A percentile compares a stretch with the other conserved stretches of the same genome.
Evolutionary conservation across 2,888 invertebrate genomes (phyloP).

Genomic region (Cheilosia grossa): DNA sequence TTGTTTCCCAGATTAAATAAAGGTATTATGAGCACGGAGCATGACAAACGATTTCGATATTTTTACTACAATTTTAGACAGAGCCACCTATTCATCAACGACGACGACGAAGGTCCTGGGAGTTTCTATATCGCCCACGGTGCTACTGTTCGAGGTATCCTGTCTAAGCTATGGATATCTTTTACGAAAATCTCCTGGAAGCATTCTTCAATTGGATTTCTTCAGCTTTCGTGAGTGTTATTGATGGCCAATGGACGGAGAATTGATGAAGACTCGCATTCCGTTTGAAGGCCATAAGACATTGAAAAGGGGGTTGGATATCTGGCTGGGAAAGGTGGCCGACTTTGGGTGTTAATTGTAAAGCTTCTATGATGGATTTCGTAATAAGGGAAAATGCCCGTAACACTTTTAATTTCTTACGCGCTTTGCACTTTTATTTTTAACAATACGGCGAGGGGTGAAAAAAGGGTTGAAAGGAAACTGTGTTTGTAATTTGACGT

Average conservation of each 20-base stretch:
- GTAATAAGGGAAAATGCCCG: slow-evolving; percentile 48
- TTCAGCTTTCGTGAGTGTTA: slow-evolving; percentile 60
- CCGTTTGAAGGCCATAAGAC: slow-evolving; percentile 46
- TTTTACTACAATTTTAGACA: slow-evolving; percentile 58
- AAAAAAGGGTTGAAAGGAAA: slow-evolving; percentile 51
- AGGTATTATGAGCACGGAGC: slow-evolving; percentile 75
- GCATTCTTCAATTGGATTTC: slow-evolving; percentile 70
- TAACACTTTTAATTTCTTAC: slow-evolving; percentile 52
- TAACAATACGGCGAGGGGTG: not conserved
- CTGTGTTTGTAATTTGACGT: slow-evolving; percentile 66
- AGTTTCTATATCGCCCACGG: not conserved
- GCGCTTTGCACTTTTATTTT: slow-evolving; percentile 5
- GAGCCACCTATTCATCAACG: slow-evolving; percentile 73
- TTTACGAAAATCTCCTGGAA: slow-evolving; percentile 60
- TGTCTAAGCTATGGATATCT: slow-evolving; percentile 58
- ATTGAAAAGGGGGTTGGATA: slow-evolving; percentile 8
- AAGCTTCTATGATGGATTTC: slow-evolving; percentile 67
- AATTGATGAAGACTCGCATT: slow-evolving; percentile 69
- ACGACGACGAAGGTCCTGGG: slow-evolving; percentile 3
- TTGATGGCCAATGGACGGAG: slow-evolving; percentile 73
- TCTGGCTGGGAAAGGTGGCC: slow-evolving; percentile 45
- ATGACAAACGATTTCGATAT: slow-evolving; percentile 75
- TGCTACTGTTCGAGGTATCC: slow-evolving; percentile 31
- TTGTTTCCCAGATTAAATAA: slow-evolving; percentile 76
- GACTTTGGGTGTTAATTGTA: slow-evolving; percentile 4